phyloP scores from a whole-genome alignment of 2,888 invertebrate genomes.

The Hybos culiciformis region DNA sequence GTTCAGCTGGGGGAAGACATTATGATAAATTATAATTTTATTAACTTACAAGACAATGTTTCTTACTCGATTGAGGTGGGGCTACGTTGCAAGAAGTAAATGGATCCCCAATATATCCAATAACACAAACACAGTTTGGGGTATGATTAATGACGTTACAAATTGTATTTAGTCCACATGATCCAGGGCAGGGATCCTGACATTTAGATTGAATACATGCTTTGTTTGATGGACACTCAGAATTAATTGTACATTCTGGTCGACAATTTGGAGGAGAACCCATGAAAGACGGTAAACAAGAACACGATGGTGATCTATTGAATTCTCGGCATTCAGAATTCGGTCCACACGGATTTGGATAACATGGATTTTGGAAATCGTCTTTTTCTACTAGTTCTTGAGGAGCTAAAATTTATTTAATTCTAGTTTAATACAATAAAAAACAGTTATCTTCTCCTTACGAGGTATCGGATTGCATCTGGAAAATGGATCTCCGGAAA shows the following conservation, averaged over 20 bases:
- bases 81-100: conserved; percentile 40
- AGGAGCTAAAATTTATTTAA: too few relatives aligned
- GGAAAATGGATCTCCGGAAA: conserved; percentile 57
- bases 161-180: conserved; percentile 66
- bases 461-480: conserved; percentile 33
- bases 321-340: conserved; percentile 66
- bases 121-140: too few relatives aligned
- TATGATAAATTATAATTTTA: too few relatives aligned
- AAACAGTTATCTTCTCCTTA: conserved; percentile 26
- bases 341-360: conserved; percentile 69
- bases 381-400: conserved; percentile 29
- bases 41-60: too few relatives aligned
- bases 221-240: conserved; percentile 61
- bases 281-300: conserved; percentile 65
- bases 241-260: conserved; percentile 70
- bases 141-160: conserved; percentile 67
- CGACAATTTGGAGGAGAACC: conserved; percentile 67
- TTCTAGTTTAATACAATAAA: background rate
- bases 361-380: conserved; percentile 58
- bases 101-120: conserved; percentile 47
- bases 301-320: conserved; percentile 52
- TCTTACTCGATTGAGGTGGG: conserved; percentile 28
- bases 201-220: conserved; percentile 72
- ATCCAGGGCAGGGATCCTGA: conserved; percentile 67
- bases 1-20: too few relatives aligned